Percentiles rank a stretch among this genome's conserved stretches.
phyloP scores from a whole-genome alignment of 2,888 invertebrate species.

The Zonitis immaculata region DNA sequence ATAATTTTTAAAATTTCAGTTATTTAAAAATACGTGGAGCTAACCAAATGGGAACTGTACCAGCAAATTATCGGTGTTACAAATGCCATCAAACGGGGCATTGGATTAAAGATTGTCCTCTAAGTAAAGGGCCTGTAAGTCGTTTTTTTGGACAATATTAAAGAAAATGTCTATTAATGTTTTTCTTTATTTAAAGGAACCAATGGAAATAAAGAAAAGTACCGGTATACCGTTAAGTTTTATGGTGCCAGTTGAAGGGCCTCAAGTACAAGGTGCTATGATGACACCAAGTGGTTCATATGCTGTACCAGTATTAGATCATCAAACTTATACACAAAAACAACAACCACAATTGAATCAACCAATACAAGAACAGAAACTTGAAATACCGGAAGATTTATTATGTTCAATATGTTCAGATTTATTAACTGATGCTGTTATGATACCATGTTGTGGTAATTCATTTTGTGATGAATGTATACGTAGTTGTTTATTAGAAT shows the following conservation, averaged over 20 bases:
- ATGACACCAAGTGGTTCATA: slow-evolving; percentile 83
- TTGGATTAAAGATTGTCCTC: slow-evolving; percentile 95
- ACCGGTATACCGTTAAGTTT: slow-evolving; percentile 97
- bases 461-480: slow-evolving; percentile 99
- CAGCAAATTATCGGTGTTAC: slow-evolving; percentile 88
- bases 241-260: slow-evolving; percentile 89
- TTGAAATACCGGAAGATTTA: slow-evolving; percentile 85
- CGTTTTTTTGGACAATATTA: too few species aligned
- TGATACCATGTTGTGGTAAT: slow-evolving; percentile 97
- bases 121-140: slow-evolving; percentile 55
- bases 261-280: slow-evolving; percentile 84
- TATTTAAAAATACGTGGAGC: slow-evolving; percentile 85
- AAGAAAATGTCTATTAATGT: too few species aligned
- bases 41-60: slow-evolving; percentile 84
- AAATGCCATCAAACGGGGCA: slow-evolving; percentile 94
- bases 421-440: slow-evolving; percentile 89
- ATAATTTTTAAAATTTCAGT: too few species aligned
- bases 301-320: slow-evolving; percentile 84
- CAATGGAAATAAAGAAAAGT: slow-evolving; percentile 82
- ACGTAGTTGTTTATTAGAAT: slow-evolving; percentile 79
- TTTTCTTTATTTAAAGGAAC: slow-evolving; percentile 50
- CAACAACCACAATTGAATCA: slow-evolving; percentile 52
- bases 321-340: slow-evolving; percentile 71
- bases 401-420: slow-evolving; percentile 90
- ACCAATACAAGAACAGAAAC: slow-evolving; percentile 55